Evolutionary conservation across 2,113 vertebrate genomes (phyloP).

Genomic region (Sander lucioperca): DNA sequence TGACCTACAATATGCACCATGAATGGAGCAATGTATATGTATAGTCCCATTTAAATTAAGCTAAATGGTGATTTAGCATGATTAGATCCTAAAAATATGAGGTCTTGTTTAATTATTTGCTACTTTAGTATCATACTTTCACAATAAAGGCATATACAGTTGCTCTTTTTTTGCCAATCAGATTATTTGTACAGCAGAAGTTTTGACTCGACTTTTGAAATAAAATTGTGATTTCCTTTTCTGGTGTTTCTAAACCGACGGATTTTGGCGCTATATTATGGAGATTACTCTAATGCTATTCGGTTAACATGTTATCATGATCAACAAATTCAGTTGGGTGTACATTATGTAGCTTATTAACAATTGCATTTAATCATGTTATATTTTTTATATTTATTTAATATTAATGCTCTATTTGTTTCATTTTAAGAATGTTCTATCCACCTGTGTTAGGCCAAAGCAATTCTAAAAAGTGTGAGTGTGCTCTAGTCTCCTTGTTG

Average conservation of each 20-base stretch:
- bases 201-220: neutral
- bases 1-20: neutral
- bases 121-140: neutral
- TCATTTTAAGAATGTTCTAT: neutral
- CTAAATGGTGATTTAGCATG: neutral
- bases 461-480: slow-evolving; percentile 17
- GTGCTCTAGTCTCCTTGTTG: slow-evolving; percentile 46
- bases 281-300: neutral
- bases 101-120: neutral
- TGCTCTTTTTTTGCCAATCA: neutral
- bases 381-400: neutral
- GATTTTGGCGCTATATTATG: neutral
- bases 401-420: neutral
- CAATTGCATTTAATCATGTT: neutral
- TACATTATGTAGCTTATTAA: neutral
- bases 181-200: neutral
- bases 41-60: neutral
- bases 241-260: neutral
- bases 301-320: neutral
- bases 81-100: neutral
- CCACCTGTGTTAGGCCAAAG: neutral
- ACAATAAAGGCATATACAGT: neutral
- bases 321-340: neutral
- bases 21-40: neutral
- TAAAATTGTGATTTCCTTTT: neutral